These are phyloP conservation scores for Cydia strobilella DNA, from an alignment of 1,140 invertebrate species.

Conservation along the genomic window DNA sequence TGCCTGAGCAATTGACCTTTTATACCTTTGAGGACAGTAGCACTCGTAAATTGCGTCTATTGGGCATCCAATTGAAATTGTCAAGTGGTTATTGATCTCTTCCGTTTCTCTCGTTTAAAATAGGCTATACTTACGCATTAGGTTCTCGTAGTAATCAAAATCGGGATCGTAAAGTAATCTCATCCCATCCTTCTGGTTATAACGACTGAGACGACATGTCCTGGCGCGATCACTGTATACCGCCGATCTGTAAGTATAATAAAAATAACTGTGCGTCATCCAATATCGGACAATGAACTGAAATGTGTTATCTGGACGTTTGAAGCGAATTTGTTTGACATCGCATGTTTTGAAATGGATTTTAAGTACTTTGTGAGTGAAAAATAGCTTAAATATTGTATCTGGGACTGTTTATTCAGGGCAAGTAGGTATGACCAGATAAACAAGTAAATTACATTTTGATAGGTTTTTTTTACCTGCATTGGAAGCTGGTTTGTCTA, in stretches of 20 bases:
- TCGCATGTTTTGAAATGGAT: slow-evolving; percentile 4
- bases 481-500: slow-evolving; percentile 92
- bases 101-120: slow-evolving; percentile 37
- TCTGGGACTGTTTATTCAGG: slow-evolving; percentile 13
- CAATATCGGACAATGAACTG: slow-evolving; percentile 24
- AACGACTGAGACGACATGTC: slow-evolving; percentile 91
- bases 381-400: slow-evolving; percentile 5
- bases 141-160: slow-evolving; percentile 95
- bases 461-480: slow-evolving; percentile 77
- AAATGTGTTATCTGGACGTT: slow-evolving; percentile 17
- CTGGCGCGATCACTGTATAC: slow-evolving; percentile 92
- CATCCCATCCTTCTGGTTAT: slow-evolving; percentile 93
- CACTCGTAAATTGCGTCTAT: slow-evolving; percentile 25
- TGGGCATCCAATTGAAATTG: slow-evolving; percentile 35
- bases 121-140: slow-evolving; percentile 88
- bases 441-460: not conserved
- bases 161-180: slow-evolving; percentile 93
- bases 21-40: slow-evolving; percentile 27
- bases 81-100: slow-evolving; percentile 40
- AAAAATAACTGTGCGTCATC: slow-evolving; percentile 27
- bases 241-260: slow-evolving; percentile 81
- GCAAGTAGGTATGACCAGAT: not conserved
- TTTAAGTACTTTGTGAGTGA: not conserved
- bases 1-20: slow-evolving; percentile 11
- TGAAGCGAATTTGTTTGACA: slow-evolving; percentile 15